Conservation (phyloP, 2,113 vertebrate species). For the Phalacrocorax brasilianus region DNA sequence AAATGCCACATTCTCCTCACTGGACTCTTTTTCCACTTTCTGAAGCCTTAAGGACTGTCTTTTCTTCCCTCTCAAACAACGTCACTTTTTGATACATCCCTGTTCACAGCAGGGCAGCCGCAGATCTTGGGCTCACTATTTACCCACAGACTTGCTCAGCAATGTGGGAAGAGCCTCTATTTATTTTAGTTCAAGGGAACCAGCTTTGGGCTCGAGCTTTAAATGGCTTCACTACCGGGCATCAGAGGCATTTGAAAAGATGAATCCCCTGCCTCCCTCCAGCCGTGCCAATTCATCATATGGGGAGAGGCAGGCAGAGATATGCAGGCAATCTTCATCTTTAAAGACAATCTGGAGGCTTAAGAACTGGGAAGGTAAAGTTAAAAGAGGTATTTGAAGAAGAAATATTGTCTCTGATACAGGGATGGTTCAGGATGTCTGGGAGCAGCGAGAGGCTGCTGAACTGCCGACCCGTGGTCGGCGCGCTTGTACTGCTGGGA, state of each 20-base stretch:
- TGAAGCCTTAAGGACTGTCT: not conserved
- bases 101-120: not conserved
- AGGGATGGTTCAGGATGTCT: not conserved
- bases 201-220: not conserved
- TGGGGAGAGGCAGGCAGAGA: not conserved
- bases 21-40: not conserved
- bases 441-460: not conserved
- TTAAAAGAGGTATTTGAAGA: not conserved
- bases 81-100: accelerated
- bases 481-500: accelerated
- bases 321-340: not conserved
- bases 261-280: not conserved
- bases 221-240: not conserved
- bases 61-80: not conserved
- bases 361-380: not conserved
- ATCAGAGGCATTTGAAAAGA: not conserved
- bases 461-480: accelerated
- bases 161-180: not conserved
- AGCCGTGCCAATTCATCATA: not conserved
- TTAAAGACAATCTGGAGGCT: not conserved
- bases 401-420: not conserved
- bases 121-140: not conserved
- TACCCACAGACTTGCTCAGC: not conserved
- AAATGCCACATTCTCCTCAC: not conserved
- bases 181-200: not conserved